A percentile compares a stretch with the other conserved stretches of the same genome.
Conservation (phyloP, 2,888 invertebrate genomes). For the Dione vanillae region DNA sequence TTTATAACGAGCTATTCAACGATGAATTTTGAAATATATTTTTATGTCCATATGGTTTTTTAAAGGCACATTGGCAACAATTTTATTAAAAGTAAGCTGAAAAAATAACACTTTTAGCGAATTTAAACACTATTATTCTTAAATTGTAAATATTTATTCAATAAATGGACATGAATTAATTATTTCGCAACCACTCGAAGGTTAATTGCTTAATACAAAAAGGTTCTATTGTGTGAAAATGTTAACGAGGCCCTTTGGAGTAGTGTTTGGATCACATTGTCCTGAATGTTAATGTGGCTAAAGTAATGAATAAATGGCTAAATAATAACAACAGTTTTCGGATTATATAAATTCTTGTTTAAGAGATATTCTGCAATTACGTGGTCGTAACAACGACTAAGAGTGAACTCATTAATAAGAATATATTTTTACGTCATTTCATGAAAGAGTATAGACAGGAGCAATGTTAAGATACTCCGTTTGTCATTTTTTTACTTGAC, state of each 20-base stretch:
- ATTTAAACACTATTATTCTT: background rate
- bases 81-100: background rate
- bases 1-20: slow-evolving; percentile 6
- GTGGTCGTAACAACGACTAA: too few relatives aligned
- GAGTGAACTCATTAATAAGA: too few relatives aligned
- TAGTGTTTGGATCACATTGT: slow-evolving; percentile 62
- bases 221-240: slow-evolving; percentile 59
- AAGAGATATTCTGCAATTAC: background rate
- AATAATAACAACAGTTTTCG: slow-evolving; percentile 51
- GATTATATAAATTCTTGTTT: slow-evolving; percentile 50
- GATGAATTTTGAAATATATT: slow-evolving; percentile 10
- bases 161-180: slow-evolving; percentile 51
- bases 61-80: background rate
- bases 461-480: too few relatives aligned
- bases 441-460: too few relatives aligned
- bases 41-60: too few relatives aligned
- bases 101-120: background rate
- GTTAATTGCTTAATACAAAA: slow-evolving; percentile 61
- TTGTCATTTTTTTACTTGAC: too few relatives aligned
- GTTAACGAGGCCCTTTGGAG: slow-evolving; percentile 63
- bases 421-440: too few relatives aligned
- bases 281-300: slow-evolving; percentile 60
- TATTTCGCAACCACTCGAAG: slow-evolving; percentile 56
- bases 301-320: slow-evolving; percentile 48
- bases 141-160: slow-evolving; percentile 10